These are phyloP conservation scores for Ophion ventricosus DNA, from an alignment of 2,888 invertebrate genomes.

Conservation along the genomic window DNA sequence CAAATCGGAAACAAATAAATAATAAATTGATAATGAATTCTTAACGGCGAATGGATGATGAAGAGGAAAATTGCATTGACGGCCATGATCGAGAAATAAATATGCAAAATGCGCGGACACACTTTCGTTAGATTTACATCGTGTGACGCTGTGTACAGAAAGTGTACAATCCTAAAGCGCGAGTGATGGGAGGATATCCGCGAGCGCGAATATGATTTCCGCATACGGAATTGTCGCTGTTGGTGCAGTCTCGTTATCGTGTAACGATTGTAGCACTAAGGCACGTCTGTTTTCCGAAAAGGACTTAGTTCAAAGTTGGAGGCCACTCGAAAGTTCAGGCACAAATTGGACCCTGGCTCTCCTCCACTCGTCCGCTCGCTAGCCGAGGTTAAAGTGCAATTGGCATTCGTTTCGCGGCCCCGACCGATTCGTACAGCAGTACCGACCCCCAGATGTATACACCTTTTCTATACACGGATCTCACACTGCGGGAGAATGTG, in stretches of 20 bases:
- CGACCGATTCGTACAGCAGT: conserved; percentile 69
- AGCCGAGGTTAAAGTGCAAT: conserved; percentile 79
- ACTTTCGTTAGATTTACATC: no score
- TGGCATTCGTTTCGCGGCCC: conserved; percentile 77
- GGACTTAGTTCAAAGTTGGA: conserved; percentile 79
- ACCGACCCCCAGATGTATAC: not conserved
- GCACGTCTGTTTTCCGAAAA: conserved; percentile 75
- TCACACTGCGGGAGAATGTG: no score
- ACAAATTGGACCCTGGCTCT: conserved; percentile 79
- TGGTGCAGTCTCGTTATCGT: conserved; percentile 76
- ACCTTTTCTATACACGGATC: not conserved
- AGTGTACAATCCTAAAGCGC: not conserved
- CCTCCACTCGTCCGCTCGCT: conserved; percentile 49
- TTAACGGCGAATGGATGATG: no score
- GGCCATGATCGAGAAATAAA: not conserved
- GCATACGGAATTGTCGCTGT: conserved; percentile 21
- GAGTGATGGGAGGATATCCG: not conserved
- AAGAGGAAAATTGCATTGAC: no score
- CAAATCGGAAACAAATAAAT: no score
- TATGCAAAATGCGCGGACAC: not conserved
- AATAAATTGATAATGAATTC: no score
- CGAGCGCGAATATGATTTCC: not conserved
- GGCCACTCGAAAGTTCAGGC: conserved; percentile 79
- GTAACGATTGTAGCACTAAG: conserved; percentile 69
- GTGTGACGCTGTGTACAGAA: no score